Evolutionary conservation across 2,797 vertebrate genomes (phyloP).

Genomic region (Sebastes matsubarae): DNA sequence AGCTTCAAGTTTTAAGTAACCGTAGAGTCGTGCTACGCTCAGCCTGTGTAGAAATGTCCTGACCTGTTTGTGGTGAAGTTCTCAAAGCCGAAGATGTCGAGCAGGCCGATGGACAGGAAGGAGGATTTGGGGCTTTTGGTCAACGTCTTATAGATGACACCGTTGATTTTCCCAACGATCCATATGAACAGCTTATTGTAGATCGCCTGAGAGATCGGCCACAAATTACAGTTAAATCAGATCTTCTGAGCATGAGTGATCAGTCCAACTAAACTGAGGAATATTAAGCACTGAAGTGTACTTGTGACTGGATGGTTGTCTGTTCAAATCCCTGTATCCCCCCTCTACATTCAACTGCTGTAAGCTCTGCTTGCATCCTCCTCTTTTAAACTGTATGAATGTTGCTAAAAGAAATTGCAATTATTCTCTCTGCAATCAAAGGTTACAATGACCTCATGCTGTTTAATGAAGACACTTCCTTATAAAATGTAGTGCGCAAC

Average conservation of each 20-base stretch:
- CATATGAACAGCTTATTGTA: constrained; percentile 93
- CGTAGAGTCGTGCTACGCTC: background rate
- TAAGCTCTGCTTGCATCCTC: background rate
- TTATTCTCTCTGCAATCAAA: background rate
- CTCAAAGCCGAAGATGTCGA: constrained; percentile 98
- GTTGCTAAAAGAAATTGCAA: background rate
- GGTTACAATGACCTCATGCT: background rate
- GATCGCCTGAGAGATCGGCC: constrained; percentile 85
- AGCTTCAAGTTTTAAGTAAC: background rate
- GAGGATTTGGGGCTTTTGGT: constrained; percentile 59
- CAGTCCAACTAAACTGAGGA: background rate
- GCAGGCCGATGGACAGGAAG: constrained; percentile 86
- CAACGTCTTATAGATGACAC: constrained; percentile 81
- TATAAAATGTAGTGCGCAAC: background rate
- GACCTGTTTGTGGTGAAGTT: constrained; percentile 94
- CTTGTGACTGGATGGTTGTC: background rate
- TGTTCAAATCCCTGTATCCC: background rate
- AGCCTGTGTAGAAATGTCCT: background rate
- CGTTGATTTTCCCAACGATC: constrained; percentile 93
- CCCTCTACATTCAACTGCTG: background rate
- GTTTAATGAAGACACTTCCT: background rate
- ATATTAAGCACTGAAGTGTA: background rate
- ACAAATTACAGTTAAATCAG: background rate
- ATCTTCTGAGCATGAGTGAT: background rate
- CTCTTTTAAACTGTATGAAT: background rate